A percentile compares a stretch with the other conserved stretches of the same genome.
Conservation (phyloP, 1,140 invertebrate species). For the Paralvinella palmiformis region DNA sequence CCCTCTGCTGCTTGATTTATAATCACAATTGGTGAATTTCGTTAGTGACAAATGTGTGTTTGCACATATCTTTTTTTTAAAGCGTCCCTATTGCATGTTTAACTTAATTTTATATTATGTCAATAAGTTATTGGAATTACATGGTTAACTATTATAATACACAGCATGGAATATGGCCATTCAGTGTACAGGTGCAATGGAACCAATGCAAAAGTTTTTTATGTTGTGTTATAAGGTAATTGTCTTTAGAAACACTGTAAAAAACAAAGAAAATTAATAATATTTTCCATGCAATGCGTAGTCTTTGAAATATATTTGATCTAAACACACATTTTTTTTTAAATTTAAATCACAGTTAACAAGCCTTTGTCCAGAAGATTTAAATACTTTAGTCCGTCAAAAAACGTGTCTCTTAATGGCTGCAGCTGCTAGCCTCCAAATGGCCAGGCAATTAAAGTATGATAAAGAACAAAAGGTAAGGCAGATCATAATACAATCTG, state of each 20-base stretch:
- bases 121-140: neutral
- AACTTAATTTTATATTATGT: too few species aligned
- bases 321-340: neutral
- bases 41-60: too few species aligned
- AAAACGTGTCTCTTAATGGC: constrained; percentile 42
- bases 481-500: too few species aligned
- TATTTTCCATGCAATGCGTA: neutral
- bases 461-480: constrained; percentile 26
- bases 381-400: constrained; percentile 24
- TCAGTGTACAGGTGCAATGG: constrained; percentile 31
- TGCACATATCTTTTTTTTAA: too few species aligned
- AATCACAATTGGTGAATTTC: too few species aligned
- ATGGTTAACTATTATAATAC: constrained; percentile 8
- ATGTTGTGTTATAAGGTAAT: constrained; percentile 33
- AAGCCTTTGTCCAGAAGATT: constrained; percentile 25
- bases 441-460: constrained; percentile 23
- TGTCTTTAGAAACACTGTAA: neutral
- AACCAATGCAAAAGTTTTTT: constrained; percentile 37
- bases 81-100: too few species aligned
- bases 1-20: too few species aligned
- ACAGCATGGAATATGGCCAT: constrained; percentile 43
- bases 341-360: constrained; percentile 26
- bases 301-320: neutral
- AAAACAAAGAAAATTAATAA: neutral
- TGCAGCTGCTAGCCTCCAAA: constrained; percentile 34